Percentiles rank a stretch among this genome's conserved stretches.
phyloP scores from a whole-genome alignment of 2,888 invertebrate genomes.

The Campopleginae sp. region DNA sequence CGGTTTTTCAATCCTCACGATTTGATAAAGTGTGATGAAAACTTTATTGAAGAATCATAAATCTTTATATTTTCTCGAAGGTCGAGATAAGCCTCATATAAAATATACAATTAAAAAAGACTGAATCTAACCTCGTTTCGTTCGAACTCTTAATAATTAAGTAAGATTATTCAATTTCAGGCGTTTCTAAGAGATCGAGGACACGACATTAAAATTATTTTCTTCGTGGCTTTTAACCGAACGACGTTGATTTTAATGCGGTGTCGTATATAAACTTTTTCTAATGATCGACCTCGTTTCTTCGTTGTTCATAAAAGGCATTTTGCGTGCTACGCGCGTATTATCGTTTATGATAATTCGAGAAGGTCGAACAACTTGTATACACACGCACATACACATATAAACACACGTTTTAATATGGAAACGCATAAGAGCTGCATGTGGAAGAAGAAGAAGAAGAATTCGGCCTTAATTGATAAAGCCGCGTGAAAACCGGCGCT shows the following conservation, averaged over 20 bases:
- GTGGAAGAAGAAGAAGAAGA: constrained; percentile 31
- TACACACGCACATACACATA: neutral
- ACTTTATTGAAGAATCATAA: neutral
- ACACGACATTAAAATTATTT: neutral
- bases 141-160: constrained; percentile 8
- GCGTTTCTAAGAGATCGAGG: constrained; percentile 8
- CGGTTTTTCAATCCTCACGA: neutral
- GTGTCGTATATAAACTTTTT: neutral
- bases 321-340: constrained; percentile 45
- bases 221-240: neutral
- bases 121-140: neutral
- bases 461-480: constrained; percentile 66
- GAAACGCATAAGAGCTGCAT: neutral
- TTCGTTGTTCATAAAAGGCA: constrained; percentile 19
- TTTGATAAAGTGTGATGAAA: neutral
- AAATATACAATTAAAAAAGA: constrained; percentile 15
- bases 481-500: constrained; percentile 58
- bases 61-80: neutral
- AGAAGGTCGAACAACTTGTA: constrained; percentile 51
- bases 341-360: constrained; percentile 61
- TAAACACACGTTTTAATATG: neutral
- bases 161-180: constrained; percentile 15
- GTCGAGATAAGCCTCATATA: neutral
- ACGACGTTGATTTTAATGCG: neutral
- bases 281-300: constrained; percentile 46